Conservation (phyloP, 2,797 vertebrate genomes). For the Sylvilagus floridanus region DNA sequence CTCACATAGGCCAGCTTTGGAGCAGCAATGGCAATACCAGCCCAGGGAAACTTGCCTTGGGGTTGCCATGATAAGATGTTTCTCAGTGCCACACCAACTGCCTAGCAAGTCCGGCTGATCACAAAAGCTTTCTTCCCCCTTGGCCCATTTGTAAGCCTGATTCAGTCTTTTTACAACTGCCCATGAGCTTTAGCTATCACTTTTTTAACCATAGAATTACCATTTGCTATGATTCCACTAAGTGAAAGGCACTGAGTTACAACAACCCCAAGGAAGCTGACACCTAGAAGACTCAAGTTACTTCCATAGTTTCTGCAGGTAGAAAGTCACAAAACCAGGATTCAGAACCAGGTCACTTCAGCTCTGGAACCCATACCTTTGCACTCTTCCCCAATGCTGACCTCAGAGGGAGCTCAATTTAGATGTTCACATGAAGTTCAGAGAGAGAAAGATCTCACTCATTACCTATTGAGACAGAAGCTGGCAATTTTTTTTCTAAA, state of each 20-base stretch:
- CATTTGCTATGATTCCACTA: background rate
- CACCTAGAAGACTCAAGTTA: background rate
- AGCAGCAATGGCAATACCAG: background rate
- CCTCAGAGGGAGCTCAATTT: background rate
- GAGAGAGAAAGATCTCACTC: background rate
- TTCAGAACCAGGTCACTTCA: background rate
- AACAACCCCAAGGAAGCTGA: background rate
- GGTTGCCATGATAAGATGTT: background rate
- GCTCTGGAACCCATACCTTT: background rate
- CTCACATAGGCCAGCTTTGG: background rate
- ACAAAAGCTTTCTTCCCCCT: background rate
- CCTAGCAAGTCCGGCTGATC: background rate
- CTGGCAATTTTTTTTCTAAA: slow-evolving; percentile 9
- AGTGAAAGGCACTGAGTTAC: background rate
- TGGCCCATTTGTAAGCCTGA: background rate
- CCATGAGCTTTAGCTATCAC: background rate
- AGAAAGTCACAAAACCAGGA: background rate
- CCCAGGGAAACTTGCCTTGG: background rate
- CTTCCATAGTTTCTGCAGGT: slow-evolving; percentile 10
- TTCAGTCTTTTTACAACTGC: background rate
- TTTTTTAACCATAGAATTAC: background rate
- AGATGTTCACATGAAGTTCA: slow-evolving; percentile 3
- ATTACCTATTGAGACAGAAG: slow-evolving; percentile 22
- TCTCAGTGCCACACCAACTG: background rate
- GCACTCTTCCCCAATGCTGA: background rate